Percentiles rank a stretch among this genome's conserved stretches.
Evolutionary conservation across 2,797 vertebrate genomes (phyloP).

Genomic region (Cheirogaleus major): DNA sequence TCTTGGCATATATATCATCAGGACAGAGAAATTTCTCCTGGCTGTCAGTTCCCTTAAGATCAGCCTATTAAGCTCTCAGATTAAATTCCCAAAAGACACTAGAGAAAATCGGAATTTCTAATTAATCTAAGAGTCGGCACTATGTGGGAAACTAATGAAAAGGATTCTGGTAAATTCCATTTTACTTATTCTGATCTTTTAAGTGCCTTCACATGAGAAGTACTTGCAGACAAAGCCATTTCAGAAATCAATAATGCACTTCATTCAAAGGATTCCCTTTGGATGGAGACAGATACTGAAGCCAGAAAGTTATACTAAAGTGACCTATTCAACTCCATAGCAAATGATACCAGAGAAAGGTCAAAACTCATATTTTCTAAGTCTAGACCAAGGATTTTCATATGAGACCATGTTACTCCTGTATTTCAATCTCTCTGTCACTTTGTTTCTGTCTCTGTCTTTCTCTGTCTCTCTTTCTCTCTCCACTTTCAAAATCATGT

Average conservation of each 20-base stretch:
- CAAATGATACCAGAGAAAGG: constrained; percentile 38
- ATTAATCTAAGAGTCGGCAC: constrained; percentile 39
- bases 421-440: background rate
- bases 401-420: background rate
- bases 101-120: constrained; percentile 17
- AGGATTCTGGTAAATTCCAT: constrained; percentile 56
- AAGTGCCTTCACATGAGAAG: background rate
- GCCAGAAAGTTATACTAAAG: background rate
- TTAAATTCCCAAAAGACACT: background rate
- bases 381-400: background rate
- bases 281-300: constrained; percentile 27
- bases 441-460: background rate
- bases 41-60: background rate
- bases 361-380: background rate
- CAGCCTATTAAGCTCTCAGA: background rate
- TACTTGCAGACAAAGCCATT: background rate
- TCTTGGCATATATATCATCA: background rate
- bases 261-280: constrained; percentile 33
- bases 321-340: constrained; percentile 35
- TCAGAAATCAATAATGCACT: constrained; percentile 12
- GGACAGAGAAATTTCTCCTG: background rate
- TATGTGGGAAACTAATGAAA: constrained; percentile 47
- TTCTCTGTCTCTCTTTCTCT: background rate
- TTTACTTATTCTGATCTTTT: background rate
- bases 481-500: background rate